Base-by-base conservation (phyloP, 1,140 invertebrate genomes). In the Mylabris phalerata region DNA sequence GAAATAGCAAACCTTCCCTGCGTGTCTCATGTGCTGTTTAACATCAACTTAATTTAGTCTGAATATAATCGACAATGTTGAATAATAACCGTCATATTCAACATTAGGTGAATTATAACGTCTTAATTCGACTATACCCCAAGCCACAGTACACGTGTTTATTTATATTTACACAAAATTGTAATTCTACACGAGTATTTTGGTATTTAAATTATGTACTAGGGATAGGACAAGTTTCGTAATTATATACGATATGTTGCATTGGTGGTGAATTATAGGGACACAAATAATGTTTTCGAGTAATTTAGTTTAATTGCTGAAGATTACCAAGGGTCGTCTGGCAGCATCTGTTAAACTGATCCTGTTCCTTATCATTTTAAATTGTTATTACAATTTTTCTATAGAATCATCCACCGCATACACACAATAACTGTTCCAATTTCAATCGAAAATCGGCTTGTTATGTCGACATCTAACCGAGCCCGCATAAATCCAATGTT, bases 281-380 rank as follows among this genome's bases (percentile, higher is more conserved):
- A 11, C 51, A 46, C 51, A 54, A 42, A 54, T 54, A 54, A 54
- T 54, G 51, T 46, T 32, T 19, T 32, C 24, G 25, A 54, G 49
- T 50, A 60, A 60, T 60, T 60, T 56, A 56, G 6, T 60, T 60
- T 60, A 60, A 60, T 60, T 60, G 59, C 47, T 2, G 3, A 11
- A 45, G 59, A 60, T 60, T 60, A 60, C 39, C 43, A 60, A 54
- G 40, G 48, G 48, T 50, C 26, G 32, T 19, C 40, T 25, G 24
- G 9, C 4, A 25, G 10, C 50, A 19, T 25, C 48, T 50, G 48
- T 19, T 32, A 50, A 25, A 51, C 46, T 32, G 32, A 32, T 19
- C 19, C 19, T 19, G 19, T 19, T 19, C 1, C 19, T 19, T 19
- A 19, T 19, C 19, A 2, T 19, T 19, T 19, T 19, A 19, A 19